Percentiles rank a stretch among this genome's conserved stretches.
Evolutionary conservation across 2,113 vertebrate species (phyloP).

Genomic region (Oncorhynchus tshawytscha): DNA sequence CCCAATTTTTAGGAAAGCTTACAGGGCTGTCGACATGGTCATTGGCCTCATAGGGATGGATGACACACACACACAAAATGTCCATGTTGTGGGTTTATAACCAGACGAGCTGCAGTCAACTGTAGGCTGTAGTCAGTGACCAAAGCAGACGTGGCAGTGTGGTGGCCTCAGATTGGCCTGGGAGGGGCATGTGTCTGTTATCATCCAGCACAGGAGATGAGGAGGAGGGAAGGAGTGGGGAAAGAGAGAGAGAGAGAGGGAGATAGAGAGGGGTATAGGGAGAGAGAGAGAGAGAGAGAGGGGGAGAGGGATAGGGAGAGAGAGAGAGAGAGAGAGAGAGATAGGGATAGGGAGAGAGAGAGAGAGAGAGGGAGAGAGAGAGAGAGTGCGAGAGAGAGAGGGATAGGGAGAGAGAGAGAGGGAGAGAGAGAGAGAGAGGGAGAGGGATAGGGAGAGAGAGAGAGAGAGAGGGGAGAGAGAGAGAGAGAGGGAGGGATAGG

Average conservation of each 20-base stretch:
- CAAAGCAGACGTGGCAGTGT: constrained; percentile 1
- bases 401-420: too few species aligned
- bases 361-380: too few species aligned
- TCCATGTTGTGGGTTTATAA: background rate
- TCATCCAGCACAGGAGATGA: constrained; percentile 17
- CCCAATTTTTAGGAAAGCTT: background rate
- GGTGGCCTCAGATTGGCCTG: constrained; percentile 27
- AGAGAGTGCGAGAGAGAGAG: constrained; percentile 24
- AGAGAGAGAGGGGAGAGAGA: constrained; percentile 19
- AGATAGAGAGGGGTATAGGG: constrained; percentile 19
- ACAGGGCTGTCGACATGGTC: background rate
- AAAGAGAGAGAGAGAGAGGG: constrained; percentile 5
- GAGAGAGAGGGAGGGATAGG: too few species aligned
- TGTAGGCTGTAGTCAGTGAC: constrained; percentile 6
- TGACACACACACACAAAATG: background rate
- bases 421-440: too few species aligned
- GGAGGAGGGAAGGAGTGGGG: background rate
- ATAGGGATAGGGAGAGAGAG: constrained; percentile 33
- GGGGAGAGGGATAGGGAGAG: too few species aligned
- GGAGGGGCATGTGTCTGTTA: constrained; percentile 32
- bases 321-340: background rate
- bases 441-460: too few species aligned
- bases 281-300: too few species aligned
- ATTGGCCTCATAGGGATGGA: background rate
- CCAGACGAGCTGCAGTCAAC: constrained; percentile 21